phyloP scores from a whole-genome alignment of 64 coral and sea anemone species.

The Stichodactyla mertensii region DNA sequence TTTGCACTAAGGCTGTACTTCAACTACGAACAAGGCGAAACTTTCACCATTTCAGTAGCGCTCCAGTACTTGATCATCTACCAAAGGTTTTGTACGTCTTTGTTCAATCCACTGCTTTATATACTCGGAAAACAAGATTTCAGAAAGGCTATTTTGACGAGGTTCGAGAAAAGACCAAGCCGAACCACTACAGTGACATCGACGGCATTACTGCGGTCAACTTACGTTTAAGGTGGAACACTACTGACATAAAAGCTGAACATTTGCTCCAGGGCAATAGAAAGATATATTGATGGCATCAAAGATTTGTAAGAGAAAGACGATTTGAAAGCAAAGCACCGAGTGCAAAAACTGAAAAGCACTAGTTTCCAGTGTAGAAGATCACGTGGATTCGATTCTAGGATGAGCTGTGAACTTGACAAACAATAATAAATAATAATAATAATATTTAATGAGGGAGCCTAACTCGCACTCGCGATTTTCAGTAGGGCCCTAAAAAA shows the following conservation, averaged over 20 bases:
- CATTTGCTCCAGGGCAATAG: too few species aligned
- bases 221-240: background rate
- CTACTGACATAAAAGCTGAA: background rate
- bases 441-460: too few species aligned
- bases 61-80: conserved; percentile 15
- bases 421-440: too few species aligned
- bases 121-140: conserved; percentile 45
- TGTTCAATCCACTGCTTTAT: conserved; percentile 43
- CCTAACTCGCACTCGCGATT: too few species aligned
- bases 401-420: too few species aligned
- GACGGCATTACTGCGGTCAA: background rate
- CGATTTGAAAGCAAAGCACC: too few species aligned
- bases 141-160: background rate
- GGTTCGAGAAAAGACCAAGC: conserved; percentile 16
- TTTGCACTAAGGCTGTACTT: conserved; percentile 14
- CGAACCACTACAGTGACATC: background rate
- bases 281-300: too few species aligned
- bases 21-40: background rate
- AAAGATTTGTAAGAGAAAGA: too few species aligned
- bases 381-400: too few species aligned
- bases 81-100: conserved; percentile 20
- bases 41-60: background rate
- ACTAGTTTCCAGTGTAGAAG: too few species aligned
- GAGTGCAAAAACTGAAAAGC: too few species aligned
- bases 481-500: too few species aligned